Evolutionary conservation across 2,113 vertebrate genomes (phyloP), one percentile per base, ranked within the genome.

Genomic region (Vireo altiloquus): DNA sequence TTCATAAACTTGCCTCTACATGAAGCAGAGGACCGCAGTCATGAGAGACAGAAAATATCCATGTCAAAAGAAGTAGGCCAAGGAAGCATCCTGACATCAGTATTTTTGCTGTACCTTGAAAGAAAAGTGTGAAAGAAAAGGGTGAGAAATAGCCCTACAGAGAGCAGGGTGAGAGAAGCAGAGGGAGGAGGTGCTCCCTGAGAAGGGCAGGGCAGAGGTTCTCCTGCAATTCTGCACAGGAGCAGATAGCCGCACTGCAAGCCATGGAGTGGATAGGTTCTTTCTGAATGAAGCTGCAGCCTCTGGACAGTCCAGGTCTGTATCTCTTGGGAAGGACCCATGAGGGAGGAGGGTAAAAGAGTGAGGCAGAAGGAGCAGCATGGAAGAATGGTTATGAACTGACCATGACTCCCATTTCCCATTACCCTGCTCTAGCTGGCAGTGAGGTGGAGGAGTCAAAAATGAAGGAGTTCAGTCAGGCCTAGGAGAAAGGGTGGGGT

Each of bases 371-470:
- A 44, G 31, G 12, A 66, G 8, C 2, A 86, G 10, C 14, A 53
- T 0, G 4, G 46, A 75, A 61, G 7, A 53, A 24, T 3, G 28
- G 4, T 31, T 64, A 37, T 1, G 6, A 18, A 28, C 17, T 37
- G 39, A 86, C 30, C 33, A 25, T 7, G 71, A 3, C 1, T 7
- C 4, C 49, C 11, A 27, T 24, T 40, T 13, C 3, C 0, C 13
- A 31, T 68, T 35, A 8, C 3, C 5, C n/a, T 53, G 8, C 5
- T 47, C 12, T 24, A 8, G 13, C 57, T 1, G 0, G 10, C 1
- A 0, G 5, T 4, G 11, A 70, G 23, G 9, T 7, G 39, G 13
- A 81, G 28, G 6, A 61, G 6, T 18, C 19, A 40, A 44, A 15
- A 66, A 37, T 5, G 27, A 74, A 69, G 21, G 11, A 78, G 5